Evolutionary conservation across 2,113 vertebrate species (phyloP).

Genomic region (Tragelaphus buxtoni): DNA sequence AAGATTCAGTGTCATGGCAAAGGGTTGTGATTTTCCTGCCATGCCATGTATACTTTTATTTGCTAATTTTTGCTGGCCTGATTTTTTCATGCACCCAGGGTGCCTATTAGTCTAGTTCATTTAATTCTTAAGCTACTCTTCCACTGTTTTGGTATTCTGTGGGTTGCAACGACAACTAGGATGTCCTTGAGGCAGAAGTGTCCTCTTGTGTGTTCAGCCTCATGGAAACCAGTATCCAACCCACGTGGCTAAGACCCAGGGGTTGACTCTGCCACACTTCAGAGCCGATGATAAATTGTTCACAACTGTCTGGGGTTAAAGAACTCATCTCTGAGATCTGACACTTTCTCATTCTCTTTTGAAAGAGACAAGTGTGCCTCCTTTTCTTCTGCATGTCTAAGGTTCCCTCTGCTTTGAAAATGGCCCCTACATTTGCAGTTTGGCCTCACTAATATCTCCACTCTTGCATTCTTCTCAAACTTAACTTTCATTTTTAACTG

Average conservation of each 20-base stretch:
- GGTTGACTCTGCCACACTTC: neutral
- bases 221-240: neutral
- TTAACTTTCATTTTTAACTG: neutral
- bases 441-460: neutral
- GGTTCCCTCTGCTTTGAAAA: neutral
- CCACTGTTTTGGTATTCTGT: neutral
- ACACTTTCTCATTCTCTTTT: neutral
- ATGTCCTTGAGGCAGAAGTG: neutral
- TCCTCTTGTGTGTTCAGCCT: neutral
- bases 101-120: neutral
- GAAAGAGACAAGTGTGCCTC: neutral
- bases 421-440: neutral
- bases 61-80: neutral
- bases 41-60: neutral
- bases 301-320: slow-evolving; percentile 37
- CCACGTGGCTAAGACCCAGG: neutral
- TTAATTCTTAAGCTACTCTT: neutral
- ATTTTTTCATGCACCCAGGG: neutral
- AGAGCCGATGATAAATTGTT: slow-evolving; percentile 24
- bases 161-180: neutral
- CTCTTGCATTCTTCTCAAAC: neutral
- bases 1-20: neutral
- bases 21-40: neutral
- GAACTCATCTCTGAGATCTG: neutral
- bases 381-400: neutral